Percentiles rank a stretch among this genome's conserved stretches.
These are phyloP conservation scores for Proales similis DNA, from an alignment of 1,140 invertebrate genomes.

Conservation along the genomic window DNA sequence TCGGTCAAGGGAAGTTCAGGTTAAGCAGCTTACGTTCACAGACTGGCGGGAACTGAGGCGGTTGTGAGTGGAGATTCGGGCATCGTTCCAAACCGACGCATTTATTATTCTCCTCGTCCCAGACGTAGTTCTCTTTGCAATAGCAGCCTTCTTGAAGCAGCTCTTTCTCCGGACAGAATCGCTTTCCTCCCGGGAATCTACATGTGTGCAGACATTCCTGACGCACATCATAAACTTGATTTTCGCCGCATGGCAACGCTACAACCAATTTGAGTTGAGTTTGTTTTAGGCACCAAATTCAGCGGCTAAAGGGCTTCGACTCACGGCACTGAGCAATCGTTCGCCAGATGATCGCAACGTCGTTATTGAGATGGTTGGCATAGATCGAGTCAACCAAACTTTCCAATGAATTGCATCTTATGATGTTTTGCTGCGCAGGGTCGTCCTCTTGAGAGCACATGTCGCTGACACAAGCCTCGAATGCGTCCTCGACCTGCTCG, in stretches of 20 bases:
- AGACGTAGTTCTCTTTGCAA: conserved; percentile 21
- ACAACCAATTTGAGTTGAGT: background rate
- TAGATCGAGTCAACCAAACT: conserved; percentile 9
- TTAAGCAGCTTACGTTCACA: too few species aligned
- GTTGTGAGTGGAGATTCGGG: too few species aligned
- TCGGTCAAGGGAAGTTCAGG: too few species aligned
- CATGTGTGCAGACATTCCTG: conserved; percentile 15
- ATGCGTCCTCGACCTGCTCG: background rate
- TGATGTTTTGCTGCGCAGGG: background rate
- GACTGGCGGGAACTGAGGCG: too few species aligned
- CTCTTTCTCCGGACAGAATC: conserved; percentile 13
- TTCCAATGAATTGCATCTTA: conserved; percentile 23
- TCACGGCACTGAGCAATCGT: conserved; percentile 15
- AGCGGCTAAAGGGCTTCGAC: too few species aligned
- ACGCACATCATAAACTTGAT: conserved; percentile 3
- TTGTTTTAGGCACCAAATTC: too few species aligned
- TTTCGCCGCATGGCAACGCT: conserved; percentile 8
- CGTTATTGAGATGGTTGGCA: background rate
- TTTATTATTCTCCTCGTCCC: too few species aligned
- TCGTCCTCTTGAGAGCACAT: conserved; percentile 22
- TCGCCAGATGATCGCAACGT: conserved; percentile 1
- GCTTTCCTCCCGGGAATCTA: background rate
- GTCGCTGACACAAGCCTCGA: conserved; percentile 8
- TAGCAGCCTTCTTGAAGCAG: conserved; percentile 23
- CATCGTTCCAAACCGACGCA: too few species aligned